A percentile compares a stretch with the other conserved stretches of the same genome.
phyloP scores from a whole-genome alignment of 2,113 vertebrate genomes.

The Brachypodius melanocephalos region DNA sequence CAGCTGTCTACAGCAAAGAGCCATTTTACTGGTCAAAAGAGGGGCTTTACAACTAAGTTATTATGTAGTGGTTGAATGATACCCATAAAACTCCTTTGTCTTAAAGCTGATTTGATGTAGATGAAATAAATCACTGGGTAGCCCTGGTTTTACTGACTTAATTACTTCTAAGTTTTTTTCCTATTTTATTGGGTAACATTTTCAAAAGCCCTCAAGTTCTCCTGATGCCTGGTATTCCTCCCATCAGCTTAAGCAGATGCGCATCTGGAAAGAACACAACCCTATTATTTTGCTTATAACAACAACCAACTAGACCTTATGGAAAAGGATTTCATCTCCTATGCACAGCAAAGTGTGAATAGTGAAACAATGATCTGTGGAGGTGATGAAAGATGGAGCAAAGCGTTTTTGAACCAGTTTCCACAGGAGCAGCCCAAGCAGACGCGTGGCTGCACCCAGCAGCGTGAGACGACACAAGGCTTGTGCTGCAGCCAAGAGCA shows the following conservation, averaged over 20 bases:
- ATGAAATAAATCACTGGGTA: neutral
- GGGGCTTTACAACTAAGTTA: neutral
- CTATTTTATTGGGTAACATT: neutral
- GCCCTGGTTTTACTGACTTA: neutral
- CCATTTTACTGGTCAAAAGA: neutral
- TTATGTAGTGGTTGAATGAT: neutral
- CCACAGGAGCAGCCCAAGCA: neutral
- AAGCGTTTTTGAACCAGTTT: neutral
- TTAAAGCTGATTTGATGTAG: neutral
- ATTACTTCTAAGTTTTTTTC: neutral
- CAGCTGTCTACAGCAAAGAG: neutral
- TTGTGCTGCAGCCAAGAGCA: neutral
- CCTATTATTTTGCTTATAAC: neutral
- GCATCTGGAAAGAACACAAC: neutral
- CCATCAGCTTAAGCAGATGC: rapidly evolving
- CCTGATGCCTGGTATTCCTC: neutral
- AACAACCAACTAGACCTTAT: neutral
- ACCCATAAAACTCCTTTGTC: neutral
- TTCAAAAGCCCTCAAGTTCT: neutral
- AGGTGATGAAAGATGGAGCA: neutral
- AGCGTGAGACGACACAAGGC: rapidly evolving
- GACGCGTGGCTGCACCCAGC: rapidly evolving
- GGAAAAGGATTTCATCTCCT: neutral
- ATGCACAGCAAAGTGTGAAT: neutral
- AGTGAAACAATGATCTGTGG: neutral